A percentile compares a stretch with the other conserved stretches of the same genome.
Evolutionary conservation across 2,888 invertebrate genomes (phyloP).

Genomic region (Limnephilus rhombicus): DNA sequence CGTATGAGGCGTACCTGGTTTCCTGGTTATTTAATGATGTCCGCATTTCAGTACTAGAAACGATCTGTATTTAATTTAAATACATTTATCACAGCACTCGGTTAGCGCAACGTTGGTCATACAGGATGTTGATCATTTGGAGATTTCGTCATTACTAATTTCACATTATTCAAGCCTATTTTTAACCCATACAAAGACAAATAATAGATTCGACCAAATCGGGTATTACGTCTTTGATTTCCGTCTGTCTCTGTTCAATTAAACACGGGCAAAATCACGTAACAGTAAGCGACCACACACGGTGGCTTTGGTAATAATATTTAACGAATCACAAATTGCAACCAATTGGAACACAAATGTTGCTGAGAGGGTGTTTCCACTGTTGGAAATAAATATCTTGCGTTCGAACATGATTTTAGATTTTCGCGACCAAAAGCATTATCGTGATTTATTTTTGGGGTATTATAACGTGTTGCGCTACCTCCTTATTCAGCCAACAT

Average conservation of each 20-base stretch:
- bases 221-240: background rate
- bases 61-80: background rate
- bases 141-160: background rate
- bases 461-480: too few relatives aligned
- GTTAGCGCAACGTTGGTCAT: background rate
- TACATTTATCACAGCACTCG: background rate
- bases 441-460: too few relatives aligned
- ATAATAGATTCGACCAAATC: background rate
- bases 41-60: too few relatives aligned
- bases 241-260: background rate
- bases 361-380: background rate
- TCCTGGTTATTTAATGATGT: too few relatives aligned
- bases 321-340: conserved; percentile 40
- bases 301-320: conserved; percentile 55
- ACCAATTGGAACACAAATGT: too few relatives aligned
- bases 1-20: too few relatives aligned
- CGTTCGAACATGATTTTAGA: too few relatives aligned
- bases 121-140: background rate
- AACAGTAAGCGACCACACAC: background rate
- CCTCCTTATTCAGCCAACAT: too few relatives aligned
- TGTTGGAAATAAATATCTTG: background rate
- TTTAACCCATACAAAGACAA: background rate
- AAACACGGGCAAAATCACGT: conserved; percentile 30
- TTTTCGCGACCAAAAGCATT: too few relatives aligned
- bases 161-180: background rate